A percentile compares a stretch with the other conserved stretches of the same genome.
phyloP scores from a whole-genome alignment of 2,113 vertebrate species.

The Antennarius striatus region DNA sequence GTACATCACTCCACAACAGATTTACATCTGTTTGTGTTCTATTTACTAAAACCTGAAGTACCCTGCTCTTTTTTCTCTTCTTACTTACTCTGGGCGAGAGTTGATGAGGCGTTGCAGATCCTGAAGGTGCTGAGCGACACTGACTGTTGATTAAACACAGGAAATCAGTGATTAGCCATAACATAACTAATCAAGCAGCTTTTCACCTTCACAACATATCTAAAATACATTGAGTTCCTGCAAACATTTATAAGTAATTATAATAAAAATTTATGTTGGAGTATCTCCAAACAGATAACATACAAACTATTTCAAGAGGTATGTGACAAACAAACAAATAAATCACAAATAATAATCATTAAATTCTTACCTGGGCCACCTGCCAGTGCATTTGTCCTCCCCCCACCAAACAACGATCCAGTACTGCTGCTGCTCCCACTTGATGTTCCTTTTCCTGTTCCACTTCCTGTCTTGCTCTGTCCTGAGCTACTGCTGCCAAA shows the following conservation, averaged over 20 bases:
- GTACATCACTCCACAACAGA: not conserved
- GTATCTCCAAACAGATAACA: too few relatives aligned
- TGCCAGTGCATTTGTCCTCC: slow-evolving; percentile 21
- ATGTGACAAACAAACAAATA: too few relatives aligned
- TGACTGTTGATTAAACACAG: slow-evolving; percentile 54
- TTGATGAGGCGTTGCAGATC: slow-evolving; percentile 65
- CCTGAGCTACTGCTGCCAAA: slow-evolving; percentile 35
- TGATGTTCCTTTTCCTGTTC: slow-evolving; percentile 41
- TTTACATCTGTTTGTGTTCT: not conserved
- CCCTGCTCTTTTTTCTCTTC: not conserved
- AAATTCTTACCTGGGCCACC: slow-evolving; percentile 45
- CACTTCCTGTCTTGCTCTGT: slow-evolving; percentile 52
- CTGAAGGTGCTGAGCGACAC: slow-evolving; percentile 55
- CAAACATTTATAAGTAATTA: not conserved
- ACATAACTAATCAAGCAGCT: not conserved
- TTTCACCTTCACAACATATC: not conserved
- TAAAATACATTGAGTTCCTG: not conserved
- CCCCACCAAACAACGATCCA: slow-evolving; percentile 43
- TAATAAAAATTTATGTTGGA: too few relatives aligned
- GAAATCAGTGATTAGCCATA: not conserved
- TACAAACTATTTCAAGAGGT: too few relatives aligned
- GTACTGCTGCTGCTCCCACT: slow-evolving; percentile 17
- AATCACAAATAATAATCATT: not conserved
- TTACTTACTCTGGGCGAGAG: slow-evolving; percentile 58
- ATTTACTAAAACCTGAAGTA: not conserved